Evolutionary conservation across 2,113 vertebrate genomes (phyloP).

Genomic region (Sporophila hypoxantha): DNA sequence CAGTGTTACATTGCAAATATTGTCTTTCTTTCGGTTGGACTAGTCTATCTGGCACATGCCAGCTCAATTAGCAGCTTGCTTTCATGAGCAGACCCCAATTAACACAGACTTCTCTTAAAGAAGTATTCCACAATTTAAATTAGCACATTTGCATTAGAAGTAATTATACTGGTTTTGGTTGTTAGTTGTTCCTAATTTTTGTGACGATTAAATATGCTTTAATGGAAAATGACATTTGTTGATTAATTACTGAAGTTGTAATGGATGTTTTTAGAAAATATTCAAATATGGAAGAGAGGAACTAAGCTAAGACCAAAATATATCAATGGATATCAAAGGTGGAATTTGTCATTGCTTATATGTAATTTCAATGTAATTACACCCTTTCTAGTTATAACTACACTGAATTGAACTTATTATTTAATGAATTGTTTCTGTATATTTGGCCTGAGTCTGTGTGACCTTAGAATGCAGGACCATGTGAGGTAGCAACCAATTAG

Average conservation of each 20-base stretch:
- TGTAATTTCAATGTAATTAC: not conserved
- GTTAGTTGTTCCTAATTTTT: conserved; percentile 16
- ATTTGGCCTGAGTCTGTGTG: not conserved
- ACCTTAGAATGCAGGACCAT: not conserved
- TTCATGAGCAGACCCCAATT: conserved; percentile 61
- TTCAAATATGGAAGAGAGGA: not conserved
- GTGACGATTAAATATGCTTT: not conserved
- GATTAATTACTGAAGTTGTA: conserved; percentile 5
- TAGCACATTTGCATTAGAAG: conserved; percentile 37
- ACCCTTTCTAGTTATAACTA: not conserved
- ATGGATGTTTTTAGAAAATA: not conserved
- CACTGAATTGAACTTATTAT: not conserved
- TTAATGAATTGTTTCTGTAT: not conserved
- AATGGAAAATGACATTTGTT: conserved; percentile 33
- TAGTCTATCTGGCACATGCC: conserved; percentile 33
- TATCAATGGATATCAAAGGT: not conserved
- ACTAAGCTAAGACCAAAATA: not conserved
- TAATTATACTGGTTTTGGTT: conserved; percentile 43
- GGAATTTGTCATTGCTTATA: not conserved
- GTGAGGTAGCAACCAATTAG: not conserved
- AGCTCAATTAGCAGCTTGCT: conserved; percentile 54
- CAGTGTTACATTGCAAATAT: conserved; percentile 48
- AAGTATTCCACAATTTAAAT: conserved; percentile 44
- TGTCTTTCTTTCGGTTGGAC: conserved; percentile 28
- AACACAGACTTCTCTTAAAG: conserved; percentile 47